Conservation (phyloP, 2,888 invertebrate genomes). For the Gastrophysa polygoni region DNA sequence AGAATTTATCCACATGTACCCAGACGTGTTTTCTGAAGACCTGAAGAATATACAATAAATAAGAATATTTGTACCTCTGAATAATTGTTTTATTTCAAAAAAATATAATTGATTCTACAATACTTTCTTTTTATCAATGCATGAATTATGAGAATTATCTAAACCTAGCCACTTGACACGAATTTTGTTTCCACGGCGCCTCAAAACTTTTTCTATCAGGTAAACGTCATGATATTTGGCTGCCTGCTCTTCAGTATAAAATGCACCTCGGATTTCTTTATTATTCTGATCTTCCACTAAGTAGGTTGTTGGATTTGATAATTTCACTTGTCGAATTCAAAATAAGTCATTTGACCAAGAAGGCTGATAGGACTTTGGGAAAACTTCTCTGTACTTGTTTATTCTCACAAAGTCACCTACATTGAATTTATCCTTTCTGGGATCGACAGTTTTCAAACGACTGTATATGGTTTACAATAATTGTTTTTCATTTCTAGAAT, state of each 20-base stretch:
- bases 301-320: too few species aligned
- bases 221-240: background rate
- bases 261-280: too few species aligned
- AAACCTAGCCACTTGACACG: background rate
- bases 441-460: too few species aligned
- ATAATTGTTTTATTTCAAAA: background rate
- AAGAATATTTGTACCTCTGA: background rate
- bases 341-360: constrained; percentile 31
- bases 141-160: background rate
- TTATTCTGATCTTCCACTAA: too few species aligned
- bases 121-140: background rate
- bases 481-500: too few species aligned
- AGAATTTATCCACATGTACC: background rate
- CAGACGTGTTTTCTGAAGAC: background rate
- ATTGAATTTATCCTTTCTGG: too few species aligned
- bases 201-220: background rate
- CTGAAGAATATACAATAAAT: background rate
- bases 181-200: background rate
- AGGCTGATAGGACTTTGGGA: too few species aligned
- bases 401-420: too few species aligned
- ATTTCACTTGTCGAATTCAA: background rate
- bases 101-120: background rate
- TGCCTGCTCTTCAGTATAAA: too few species aligned
- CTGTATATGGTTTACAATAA: too few species aligned
- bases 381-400: too few species aligned